phyloP scores from a whole-genome alignment of 2,113 vertebrate species.

The Manacus vitellinus region DNA sequence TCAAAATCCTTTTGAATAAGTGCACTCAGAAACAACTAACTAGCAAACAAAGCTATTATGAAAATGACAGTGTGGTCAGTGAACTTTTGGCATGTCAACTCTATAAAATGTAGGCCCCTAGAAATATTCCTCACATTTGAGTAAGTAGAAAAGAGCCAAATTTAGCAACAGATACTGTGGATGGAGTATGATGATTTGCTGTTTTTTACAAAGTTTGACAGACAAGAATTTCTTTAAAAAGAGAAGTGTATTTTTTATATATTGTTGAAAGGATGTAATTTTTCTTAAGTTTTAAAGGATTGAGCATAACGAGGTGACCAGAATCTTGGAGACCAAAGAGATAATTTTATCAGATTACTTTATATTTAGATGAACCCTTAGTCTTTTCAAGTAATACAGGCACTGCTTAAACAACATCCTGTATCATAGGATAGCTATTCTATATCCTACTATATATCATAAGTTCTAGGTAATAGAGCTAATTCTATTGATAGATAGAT shows the following conservation, averaged over 20 bases:
- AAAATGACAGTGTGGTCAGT: constrained; percentile 34
- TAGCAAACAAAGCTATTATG: constrained; percentile 65
- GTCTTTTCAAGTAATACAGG: background rate
- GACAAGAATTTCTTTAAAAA: background rate
- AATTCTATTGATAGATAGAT: background rate
- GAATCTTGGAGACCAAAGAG: background rate
- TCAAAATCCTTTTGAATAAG: constrained; percentile 67
- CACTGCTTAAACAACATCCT: background rate
- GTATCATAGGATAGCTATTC: background rate
- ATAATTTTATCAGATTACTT: background rate
- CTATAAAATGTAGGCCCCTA: constrained; percentile 16
- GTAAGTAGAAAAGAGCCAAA: constrained; percentile 19
- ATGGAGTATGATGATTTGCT: background rate
- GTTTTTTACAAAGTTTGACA: background rate
- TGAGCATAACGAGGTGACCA: background rate
- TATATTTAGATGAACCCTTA: background rate
- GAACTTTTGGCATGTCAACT: constrained; percentile 39
- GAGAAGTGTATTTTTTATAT: background rate
- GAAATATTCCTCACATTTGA: constrained; percentile 26
- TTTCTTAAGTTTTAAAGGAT: background rate
- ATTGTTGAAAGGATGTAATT: background rate
- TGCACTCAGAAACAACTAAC: constrained; percentile 64
- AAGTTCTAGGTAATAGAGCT: background rate
- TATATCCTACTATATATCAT: background rate
- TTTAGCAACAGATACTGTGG: background rate